Percentiles rank a stretch among this genome's conserved stretches.
phyloP scores from a whole-genome alignment of 2,888 invertebrate species.

The Galerucella nymphaeae region DNA sequence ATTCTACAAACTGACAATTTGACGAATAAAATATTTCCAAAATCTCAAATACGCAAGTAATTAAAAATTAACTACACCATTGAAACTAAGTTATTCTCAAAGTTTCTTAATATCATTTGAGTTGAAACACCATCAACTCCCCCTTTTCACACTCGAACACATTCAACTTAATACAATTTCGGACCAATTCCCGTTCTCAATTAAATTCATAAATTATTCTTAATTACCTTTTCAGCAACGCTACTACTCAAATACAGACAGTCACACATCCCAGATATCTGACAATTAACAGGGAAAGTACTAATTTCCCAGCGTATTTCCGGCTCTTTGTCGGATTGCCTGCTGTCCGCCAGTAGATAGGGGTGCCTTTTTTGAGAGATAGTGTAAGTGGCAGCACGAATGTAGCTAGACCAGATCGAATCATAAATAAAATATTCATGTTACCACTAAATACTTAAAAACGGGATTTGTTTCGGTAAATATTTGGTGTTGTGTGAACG shows the following conservation, averaged over 20 bases:
- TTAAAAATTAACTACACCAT: conserved; percentile 8
- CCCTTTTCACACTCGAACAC: not conserved
- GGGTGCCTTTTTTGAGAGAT: not conserved
- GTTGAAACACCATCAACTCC: conserved; percentile 4
- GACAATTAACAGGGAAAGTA: conserved; percentile 5
- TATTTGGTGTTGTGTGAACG: no score
- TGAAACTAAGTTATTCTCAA: conserved; percentile 10
- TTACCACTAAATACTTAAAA: not conserved
- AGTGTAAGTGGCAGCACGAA: not conserved
- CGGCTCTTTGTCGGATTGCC: not conserved
- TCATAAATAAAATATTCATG: not conserved
- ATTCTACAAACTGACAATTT: not conserved
- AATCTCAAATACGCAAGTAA: not conserved
- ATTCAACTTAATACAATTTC: conserved; percentile 30
- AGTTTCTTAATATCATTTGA: conserved; percentile 6
- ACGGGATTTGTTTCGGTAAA: no score
- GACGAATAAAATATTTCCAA: not conserved
- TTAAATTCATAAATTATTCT: conserved; percentile 40
- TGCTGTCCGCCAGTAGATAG: not conserved
- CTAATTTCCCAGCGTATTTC: conserved; percentile 1
- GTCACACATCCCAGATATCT: conserved; percentile 11
- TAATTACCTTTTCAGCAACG: conserved; percentile 36
- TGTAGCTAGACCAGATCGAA: not conserved
- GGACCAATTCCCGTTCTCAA: conserved; percentile 28
- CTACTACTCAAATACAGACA: conserved; percentile 19